Evolutionary conservation across 2,888 invertebrate genomes (phyloP).

Genomic region (Plebejus argus): DNA sequence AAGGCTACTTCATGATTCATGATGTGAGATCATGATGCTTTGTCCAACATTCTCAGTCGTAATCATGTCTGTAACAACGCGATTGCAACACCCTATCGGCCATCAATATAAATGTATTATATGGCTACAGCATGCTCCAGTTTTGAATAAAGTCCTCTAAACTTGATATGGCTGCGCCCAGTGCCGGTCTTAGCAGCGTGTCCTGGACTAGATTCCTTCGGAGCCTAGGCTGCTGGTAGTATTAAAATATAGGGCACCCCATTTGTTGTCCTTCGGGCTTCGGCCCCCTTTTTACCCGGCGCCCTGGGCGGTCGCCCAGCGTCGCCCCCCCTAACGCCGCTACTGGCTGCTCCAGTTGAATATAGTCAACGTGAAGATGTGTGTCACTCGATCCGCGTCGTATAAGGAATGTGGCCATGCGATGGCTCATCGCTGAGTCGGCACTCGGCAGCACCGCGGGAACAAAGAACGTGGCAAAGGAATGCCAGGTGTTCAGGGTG

Average conservation of each 20-base stretch:
- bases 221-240: too few species aligned
- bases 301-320: too few species aligned
- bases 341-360: background rate
- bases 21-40: too few species aligned
- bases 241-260: too few species aligned
- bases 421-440: constrained; percentile 1
- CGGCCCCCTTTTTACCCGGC: too few species aligned
- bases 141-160: background rate
- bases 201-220: too few species aligned
- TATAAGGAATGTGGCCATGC: constrained; percentile 17
- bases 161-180: background rate
- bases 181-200: too few species aligned
- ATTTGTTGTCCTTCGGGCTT: too few species aligned
- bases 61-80: background rate
- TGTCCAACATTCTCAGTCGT: too few species aligned
- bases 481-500: background rate
- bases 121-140: background rate
- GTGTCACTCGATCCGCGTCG: constrained; percentile 9
- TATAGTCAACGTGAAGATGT: background rate
- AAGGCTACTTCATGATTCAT: too few species aligned
- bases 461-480: background rate
- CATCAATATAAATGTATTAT: background rate
- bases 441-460: background rate
- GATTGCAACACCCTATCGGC: background rate
- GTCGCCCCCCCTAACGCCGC: background rate